Percentiles rank a stretch among this genome's conserved stretches.
These are phyloP conservation scores for Tetramorium simillimum DNA, from an alignment of 1,140 invertebrate genomes.

Conservation along the genomic window DNA sequence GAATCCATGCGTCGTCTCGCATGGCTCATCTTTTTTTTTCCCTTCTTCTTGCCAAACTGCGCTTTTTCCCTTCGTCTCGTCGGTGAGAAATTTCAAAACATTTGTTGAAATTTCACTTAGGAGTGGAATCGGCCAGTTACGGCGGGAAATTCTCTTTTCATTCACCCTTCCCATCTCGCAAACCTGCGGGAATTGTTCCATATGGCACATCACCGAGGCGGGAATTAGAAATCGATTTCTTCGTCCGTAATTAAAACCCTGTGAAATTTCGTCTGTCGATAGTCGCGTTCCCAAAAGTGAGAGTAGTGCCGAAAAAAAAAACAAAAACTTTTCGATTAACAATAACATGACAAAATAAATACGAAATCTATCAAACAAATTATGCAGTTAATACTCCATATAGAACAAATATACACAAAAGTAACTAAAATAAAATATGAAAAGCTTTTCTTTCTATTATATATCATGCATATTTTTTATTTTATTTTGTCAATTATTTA, in stretches of 20 bases:
- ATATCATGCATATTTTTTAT: background rate
- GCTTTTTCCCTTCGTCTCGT: background rate
- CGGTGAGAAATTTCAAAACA: slow-evolving; percentile 39
- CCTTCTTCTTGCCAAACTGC: background rate
- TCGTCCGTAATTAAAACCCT: slow-evolving; percentile 1
- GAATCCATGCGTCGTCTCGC: no score
- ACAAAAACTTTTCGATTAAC: background rate
- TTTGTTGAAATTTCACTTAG: slow-evolving; percentile 48
- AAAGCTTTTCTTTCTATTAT: background rate
- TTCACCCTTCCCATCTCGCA: background rate
- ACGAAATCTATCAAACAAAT: background rate
- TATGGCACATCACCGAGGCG: background rate
- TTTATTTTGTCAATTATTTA: background rate
- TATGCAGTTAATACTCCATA: background rate
- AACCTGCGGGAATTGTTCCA: slow-evolving; percentile 23
- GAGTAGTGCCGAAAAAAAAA: background rate
- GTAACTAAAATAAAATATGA: background rate
- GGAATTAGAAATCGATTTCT: slow-evolving; percentile 40
- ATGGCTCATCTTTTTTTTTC: background rate
- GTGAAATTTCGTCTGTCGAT: background rate
- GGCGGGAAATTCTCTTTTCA: background rate
- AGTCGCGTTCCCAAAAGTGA: background rate
- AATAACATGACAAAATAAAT: background rate
- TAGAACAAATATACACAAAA: background rate
- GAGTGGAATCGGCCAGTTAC: slow-evolving; percentile 9